phyloP scores from a whole-genome alignment of 92 coral and sea anemone genomes.

The Pocillopora grandis region DNA sequence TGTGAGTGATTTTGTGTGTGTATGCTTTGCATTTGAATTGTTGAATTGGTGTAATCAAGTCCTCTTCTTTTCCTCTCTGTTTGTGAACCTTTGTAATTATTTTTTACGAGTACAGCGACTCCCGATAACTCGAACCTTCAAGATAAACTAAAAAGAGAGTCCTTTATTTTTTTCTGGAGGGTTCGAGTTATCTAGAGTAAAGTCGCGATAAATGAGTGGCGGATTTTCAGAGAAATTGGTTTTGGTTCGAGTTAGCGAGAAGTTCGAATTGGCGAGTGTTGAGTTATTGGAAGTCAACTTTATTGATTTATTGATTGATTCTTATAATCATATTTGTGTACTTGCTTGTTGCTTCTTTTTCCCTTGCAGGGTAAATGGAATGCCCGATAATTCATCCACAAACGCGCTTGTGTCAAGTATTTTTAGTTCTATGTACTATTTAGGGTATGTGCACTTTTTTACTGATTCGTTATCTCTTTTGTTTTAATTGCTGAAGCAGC shows the following conservation, averaged over 20 bases:
- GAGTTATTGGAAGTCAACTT: neutral
- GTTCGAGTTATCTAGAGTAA: no score
- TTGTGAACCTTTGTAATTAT: no score
- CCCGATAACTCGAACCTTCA: neutral
- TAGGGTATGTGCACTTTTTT: neutral
- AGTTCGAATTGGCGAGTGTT: no score
- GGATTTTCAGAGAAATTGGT: no score
- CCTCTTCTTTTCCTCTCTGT: no score
- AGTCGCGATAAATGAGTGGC: no score
- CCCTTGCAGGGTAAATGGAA: slow-evolving; percentile 6
- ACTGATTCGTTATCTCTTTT: neutral
- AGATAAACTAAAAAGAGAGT: neutral
- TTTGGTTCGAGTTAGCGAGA: no score
- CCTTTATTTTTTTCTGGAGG: neutral
- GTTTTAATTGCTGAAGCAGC: neutral
- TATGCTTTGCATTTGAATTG: no score
- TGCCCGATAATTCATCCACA: slow-evolving; percentile 15
- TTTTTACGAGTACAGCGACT: no score
- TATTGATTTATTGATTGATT: no score
- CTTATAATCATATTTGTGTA: neutral
- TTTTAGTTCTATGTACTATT: neutral
- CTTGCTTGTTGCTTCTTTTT: neutral
- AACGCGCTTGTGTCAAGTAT: slow-evolving; percentile 21
- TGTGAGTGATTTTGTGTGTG: no score
- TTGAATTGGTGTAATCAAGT: no score